These are phyloP conservation scores for Petrocephalus sullivani DNA, from an alignment of 2,797 vertebrate genomes.

Conservation along the genomic window DNA sequence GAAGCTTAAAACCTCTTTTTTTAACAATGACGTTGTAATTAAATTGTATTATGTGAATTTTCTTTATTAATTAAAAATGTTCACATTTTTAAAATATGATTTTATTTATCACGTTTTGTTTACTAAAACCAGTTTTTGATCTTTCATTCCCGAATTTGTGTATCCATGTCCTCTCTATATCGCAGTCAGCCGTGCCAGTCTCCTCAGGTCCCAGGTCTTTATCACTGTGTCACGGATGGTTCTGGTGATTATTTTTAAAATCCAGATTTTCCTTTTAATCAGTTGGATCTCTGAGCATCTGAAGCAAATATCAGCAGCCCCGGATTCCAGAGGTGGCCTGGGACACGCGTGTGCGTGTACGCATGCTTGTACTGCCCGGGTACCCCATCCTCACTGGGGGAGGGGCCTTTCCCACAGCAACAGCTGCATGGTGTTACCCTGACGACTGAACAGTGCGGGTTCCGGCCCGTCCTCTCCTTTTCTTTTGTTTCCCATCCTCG, in stretches of 20 bases:
- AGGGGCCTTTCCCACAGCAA: slow-evolving; percentile 17
- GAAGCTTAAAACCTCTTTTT: background rate
- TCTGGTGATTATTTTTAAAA: background rate
- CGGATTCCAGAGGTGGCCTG: background rate
- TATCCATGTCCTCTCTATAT: background rate
- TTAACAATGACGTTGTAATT: background rate
- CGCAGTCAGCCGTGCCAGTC: background rate
- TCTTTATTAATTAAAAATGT: background rate
- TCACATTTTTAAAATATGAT: background rate
- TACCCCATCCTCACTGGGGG: background rate
- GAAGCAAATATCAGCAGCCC: too few species aligned
- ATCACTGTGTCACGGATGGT: background rate
- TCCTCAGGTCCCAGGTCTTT: background rate
- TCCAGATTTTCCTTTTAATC: background rate
- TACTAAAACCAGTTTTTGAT: background rate
- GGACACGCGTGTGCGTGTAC: background rate
- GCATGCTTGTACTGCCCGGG: too few species aligned
- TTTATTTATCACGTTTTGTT: background rate
- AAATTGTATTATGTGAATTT: background rate
- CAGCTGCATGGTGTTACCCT: slow-evolving; percentile 30
- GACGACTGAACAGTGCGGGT: background rate
- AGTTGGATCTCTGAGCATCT: background rate
- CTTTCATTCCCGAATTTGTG: background rate
- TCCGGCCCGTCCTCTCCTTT: background rate
- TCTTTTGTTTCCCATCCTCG: slow-evolving; percentile 51